phyloP scores from a whole-genome alignment of 2,797 vertebrate genomes.

The Yasuhikotakia modesta region DNA sequence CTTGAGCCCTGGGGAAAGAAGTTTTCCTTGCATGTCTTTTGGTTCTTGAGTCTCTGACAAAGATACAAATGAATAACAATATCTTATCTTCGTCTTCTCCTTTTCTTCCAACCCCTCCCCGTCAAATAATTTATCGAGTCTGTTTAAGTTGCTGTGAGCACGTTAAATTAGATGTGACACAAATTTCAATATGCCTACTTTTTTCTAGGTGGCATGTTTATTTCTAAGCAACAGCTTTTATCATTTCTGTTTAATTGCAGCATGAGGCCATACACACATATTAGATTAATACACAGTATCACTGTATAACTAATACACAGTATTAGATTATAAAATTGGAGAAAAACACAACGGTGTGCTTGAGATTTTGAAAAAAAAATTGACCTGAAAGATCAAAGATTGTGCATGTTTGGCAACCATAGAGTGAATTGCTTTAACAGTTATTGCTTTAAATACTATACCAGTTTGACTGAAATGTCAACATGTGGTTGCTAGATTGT shows the following conservation, averaged over 20 bases:
- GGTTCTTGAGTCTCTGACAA: slow-evolving; percentile 79
- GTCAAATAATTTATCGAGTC: slow-evolving; percentile 87
- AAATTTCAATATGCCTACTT: slow-evolving; percentile 78
- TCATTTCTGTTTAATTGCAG: slow-evolving; percentile 81
- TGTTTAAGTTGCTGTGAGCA: slow-evolving; percentile 82
- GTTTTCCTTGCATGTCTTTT: slow-evolving; percentile 79
- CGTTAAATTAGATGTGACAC: slow-evolving; percentile 85
- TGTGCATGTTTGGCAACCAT: too few species aligned
- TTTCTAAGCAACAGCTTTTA: slow-evolving; percentile 76
- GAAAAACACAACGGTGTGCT: too few species aligned
- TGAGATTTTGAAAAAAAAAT: too few species aligned
- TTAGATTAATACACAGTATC: too few species aligned
- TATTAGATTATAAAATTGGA: too few species aligned
- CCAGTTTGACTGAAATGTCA: too few species aligned
- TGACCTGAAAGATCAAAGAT: too few species aligned
- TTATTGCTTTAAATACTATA: too few species aligned
- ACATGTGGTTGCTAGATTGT: too few species aligned
- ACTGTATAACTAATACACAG: too few species aligned
- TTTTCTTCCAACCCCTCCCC: slow-evolving; percentile 64
- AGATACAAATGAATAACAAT: slow-evolving; percentile 85
- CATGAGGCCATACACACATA: too few species aligned
- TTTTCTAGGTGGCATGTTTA: slow-evolving; percentile 56
- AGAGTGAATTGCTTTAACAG: too few species aligned
- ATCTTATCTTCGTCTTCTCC: slow-evolving; percentile 63
- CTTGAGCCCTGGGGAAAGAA: slow-evolving; percentile 83